Evolutionary conservation across 1,140 invertebrate species (phyloP).

Genomic region (Ceratoteleas bidentatus): DNA sequence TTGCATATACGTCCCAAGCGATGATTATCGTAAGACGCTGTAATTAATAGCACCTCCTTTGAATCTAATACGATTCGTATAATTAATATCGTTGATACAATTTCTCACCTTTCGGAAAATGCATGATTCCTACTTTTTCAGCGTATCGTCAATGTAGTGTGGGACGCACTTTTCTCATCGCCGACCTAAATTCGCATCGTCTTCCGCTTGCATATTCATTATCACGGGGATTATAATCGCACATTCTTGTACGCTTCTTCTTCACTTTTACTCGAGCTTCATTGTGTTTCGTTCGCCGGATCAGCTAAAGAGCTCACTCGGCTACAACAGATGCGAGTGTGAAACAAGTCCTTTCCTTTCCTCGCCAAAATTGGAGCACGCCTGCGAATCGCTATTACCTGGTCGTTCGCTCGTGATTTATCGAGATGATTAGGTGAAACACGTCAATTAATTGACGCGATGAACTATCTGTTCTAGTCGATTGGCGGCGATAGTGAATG

Average conservation of each 20-base stretch:
- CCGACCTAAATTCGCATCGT: constrained; percentile 63
- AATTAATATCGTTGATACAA: constrained; percentile 61
- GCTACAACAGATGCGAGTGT: constrained; percentile 36
- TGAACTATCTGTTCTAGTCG: constrained; percentile 29
- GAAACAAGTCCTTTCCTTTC: constrained; percentile 58
- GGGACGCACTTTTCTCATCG: constrained; percentile 64
- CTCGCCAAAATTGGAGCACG: constrained; percentile 51
- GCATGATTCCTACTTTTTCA: constrained; percentile 61
- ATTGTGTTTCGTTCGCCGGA: constrained; percentile 57
- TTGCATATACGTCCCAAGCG: constrained; percentile 1
- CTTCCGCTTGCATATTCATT: constrained; percentile 66
- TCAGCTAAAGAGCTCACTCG: constrained; percentile 52
- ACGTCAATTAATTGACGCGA: constrained; percentile 46
- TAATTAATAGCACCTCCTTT: constrained; percentile 39
- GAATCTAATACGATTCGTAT: constrained; percentile 52
- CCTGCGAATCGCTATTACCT: constrained; percentile 34
- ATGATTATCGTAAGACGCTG: constrained; percentile 7
- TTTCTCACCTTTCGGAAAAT: constrained; percentile 67
- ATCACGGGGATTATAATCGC: constrained; percentile 58
- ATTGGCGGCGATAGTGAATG: constrained; percentile 30
- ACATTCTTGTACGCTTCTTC: constrained; percentile 61
- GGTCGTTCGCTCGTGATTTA: constrained; percentile 35
- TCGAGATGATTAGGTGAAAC: constrained; percentile 43
- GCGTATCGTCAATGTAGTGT: constrained; percentile 51
- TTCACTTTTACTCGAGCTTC: constrained; percentile 66